Percentiles rank a stretch among this genome's conserved stretches.
Evolutionary conservation across 2,888 invertebrate genomes (phyloP).

Genomic region (Tillus elongatus): DNA sequence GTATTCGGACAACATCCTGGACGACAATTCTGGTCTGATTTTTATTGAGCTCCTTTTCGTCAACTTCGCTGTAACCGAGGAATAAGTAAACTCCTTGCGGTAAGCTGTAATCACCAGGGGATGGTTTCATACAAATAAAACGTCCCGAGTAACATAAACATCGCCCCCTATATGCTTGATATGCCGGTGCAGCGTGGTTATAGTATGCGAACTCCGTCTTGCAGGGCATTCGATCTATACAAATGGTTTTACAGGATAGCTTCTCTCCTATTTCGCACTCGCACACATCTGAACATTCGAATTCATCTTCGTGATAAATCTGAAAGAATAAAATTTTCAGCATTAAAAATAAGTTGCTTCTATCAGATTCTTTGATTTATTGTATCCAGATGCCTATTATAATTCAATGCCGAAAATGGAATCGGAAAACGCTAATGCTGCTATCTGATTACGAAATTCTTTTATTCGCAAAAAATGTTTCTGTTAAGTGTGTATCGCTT

Average conservation of each 20-base stretch:
- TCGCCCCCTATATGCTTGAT: slow-evolving; percentile 79
- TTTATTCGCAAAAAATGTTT: too few species aligned
- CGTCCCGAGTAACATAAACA: slow-evolving; percentile 87
- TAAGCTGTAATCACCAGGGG: slow-evolving; percentile 64
- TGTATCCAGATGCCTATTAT: too few species aligned
- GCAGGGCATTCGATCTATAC: slow-evolving; percentile 78
- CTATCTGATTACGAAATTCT: too few species aligned
- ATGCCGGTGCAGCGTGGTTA: slow-evolving; percentile 82
- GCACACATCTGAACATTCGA: slow-evolving; percentile 85
- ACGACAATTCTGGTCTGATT: slow-evolving; percentile 78
- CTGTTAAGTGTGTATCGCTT: too few species aligned
- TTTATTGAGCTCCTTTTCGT: slow-evolving; percentile 66
- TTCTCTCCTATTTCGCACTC: slow-evolving; percentile 71
- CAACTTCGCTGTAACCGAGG: slow-evolving; percentile 83
- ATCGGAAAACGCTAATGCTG: too few species aligned
- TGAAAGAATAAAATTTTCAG: slow-evolving; percentile 39
- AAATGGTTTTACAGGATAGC: slow-evolving; percentile 79
- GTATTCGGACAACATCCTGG: slow-evolving; percentile 71
- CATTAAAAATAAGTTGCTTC: too few species aligned
- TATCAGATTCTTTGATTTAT: too few species aligned
- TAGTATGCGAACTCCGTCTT: slow-evolving; percentile 82
- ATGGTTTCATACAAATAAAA: slow-evolving; percentile 86
- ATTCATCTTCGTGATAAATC: slow-evolving; percentile 76
- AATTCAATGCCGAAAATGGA: too few species aligned
- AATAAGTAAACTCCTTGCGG: slow-evolving; percentile 81